Evolutionary conservation across 2,797 vertebrate genomes (phyloP).

Genomic region (Graptemys geographica): DNA sequence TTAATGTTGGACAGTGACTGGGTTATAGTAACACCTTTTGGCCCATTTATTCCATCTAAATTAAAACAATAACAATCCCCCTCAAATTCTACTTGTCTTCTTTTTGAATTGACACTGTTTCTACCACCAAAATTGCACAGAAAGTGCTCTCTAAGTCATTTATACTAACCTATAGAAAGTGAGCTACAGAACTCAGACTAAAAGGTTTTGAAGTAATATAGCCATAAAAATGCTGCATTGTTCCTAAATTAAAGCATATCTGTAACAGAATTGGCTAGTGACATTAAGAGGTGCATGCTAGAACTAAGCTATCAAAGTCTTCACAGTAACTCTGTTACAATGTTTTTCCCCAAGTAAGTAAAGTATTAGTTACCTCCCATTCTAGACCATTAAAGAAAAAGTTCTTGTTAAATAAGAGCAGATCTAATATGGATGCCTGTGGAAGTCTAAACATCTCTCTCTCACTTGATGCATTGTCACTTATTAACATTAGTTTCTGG

Average conservation of each 20-base stretch:
- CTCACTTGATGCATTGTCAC: neutral
- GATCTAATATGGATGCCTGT: neutral
- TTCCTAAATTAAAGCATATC: neutral
- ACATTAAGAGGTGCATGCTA: neutral
- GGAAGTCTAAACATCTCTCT: neutral
- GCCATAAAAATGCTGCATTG: neutral
- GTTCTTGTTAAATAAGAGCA: neutral
- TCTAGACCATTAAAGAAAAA: neutral
- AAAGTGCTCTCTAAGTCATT: too few relatives aligned
- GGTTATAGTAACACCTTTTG: too few relatives aligned
- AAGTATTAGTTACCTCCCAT: neutral
- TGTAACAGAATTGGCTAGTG: neutral
- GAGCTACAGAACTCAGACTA: neutral
- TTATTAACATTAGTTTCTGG: neutral
- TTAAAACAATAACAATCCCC: too few relatives aligned
- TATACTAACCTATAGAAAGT: neutral
- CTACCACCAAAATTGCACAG: too few relatives aligned
- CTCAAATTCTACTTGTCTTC: too few relatives aligned
- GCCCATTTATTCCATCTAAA: too few relatives aligned
- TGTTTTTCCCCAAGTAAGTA: neutral
- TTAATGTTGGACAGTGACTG: too few relatives aligned
- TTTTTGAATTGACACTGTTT: too few relatives aligned
- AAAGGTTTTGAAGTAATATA: neutral
- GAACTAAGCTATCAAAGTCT: neutral
- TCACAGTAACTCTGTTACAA: neutral